These are phyloP conservation scores for Temnopleurus reevesii DNA, from an alignment of 53 echinoderm and acorn worm species.

Conservation along the genomic window DNA sequence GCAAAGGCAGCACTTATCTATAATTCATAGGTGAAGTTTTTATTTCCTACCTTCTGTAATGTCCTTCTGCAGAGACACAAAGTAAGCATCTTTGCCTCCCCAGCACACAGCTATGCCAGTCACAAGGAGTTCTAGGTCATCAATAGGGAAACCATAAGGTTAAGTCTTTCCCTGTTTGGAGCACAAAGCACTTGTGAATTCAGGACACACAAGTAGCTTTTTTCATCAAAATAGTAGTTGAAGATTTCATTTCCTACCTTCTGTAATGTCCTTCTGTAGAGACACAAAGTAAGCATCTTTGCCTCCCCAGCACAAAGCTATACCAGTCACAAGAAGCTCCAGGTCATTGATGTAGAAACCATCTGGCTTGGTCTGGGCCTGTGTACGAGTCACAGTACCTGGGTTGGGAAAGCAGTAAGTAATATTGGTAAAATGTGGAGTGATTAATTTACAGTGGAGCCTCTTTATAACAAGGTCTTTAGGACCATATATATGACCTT, in stretches of 20 bases:
- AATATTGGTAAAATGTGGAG: too few species aligned
- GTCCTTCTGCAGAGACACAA: conserved; percentile 81
- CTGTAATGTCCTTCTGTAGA: conserved; percentile 67
- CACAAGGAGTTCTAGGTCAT: conserved; percentile 66
- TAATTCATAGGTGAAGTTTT: too few species aligned
- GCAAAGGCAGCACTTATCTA: too few species aligned
- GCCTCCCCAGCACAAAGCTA: conserved; percentile 90
- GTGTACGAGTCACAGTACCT: background rate
- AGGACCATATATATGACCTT: too few species aligned
- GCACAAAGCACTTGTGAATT: too few species aligned
- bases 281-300: conserved; percentile 97
- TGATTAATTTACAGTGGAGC: too few species aligned
- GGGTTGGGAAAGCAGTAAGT: background rate
- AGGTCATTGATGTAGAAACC: conserved; percentile 74
- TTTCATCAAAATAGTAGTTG: too few species aligned
- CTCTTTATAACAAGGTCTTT: too few species aligned
- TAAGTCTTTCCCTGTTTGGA: too few species aligned
- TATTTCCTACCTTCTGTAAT: conserved; percentile 59
- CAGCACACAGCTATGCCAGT: conserved; percentile 91
- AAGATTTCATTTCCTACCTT: conserved; percentile 67
- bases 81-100: conserved; percentile 96
- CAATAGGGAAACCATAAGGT: conserved; percentile 72
- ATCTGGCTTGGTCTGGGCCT: conserved; percentile 47
- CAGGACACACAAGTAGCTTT: too few species aligned
- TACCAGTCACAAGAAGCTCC: conserved; percentile 73